Conservation (phyloP, 2,113 vertebrate species). For the Phylloscopus whistleri region DNA sequence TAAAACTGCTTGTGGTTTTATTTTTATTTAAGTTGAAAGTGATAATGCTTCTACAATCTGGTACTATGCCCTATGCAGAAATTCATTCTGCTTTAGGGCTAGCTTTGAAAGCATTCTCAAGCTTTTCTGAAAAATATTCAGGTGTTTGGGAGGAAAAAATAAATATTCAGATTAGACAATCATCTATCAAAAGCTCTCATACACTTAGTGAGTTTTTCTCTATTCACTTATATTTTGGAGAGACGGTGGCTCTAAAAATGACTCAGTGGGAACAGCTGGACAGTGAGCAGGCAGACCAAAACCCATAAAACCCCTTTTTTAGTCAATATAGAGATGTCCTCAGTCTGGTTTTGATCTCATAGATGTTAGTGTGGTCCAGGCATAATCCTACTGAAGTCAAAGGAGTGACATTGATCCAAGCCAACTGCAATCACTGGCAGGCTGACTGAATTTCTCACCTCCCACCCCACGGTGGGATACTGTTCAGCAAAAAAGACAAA, state of each 20-base stretch:
- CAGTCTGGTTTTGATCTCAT: background rate
- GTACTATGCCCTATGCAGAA: background rate
- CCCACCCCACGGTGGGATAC: background rate
- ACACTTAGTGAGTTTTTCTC: background rate
- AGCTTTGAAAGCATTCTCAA: background rate
- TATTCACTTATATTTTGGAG: background rate
- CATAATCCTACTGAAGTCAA: slow-evolving; percentile 5
- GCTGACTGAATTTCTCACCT: slow-evolving; percentile 37
- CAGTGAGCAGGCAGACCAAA: background rate
- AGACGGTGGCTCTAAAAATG: background rate
- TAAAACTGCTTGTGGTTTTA: background rate
- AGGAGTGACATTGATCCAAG: slow-evolving; percentile 19
- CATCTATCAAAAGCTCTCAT: background rate
- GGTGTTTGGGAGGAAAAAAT: background rate
- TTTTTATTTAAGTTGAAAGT: background rate
- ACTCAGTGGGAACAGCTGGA: background rate
- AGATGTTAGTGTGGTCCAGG: background rate
- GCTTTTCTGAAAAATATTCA: background rate
- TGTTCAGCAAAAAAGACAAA: background rate
- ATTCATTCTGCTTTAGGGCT: background rate
- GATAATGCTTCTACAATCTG: background rate
- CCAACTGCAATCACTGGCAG: background rate
- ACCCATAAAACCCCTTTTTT: background rate
- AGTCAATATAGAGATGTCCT: background rate
- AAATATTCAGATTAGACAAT: background rate